These are phyloP conservation scores for Cyprinodon brontotheroides DNA, from an alignment of 2,113 vertebrate genomes.

Conservation along the genomic window DNA sequence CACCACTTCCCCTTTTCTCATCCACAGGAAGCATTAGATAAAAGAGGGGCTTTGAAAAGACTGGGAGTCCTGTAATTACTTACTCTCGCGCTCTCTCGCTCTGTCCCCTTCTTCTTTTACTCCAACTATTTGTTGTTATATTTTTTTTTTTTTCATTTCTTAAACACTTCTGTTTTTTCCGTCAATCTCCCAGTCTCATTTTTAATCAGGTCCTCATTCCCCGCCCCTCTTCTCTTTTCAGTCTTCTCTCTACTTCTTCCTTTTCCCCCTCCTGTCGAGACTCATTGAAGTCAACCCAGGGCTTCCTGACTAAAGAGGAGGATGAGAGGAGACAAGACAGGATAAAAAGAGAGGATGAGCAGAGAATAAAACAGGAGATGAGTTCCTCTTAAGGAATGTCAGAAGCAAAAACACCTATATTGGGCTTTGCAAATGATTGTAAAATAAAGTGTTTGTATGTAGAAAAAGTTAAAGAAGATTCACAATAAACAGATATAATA, in stretches of 20 bases:
- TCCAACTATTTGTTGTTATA: background rate
- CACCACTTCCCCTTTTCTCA: constrained; percentile 43
- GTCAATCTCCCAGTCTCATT: background rate
- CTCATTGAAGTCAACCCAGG: constrained; percentile 66
- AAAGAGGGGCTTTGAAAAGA: constrained; percentile 76
- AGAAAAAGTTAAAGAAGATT: background rate
- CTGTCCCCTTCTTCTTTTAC: constrained; percentile 19
- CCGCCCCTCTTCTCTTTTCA: background rate
- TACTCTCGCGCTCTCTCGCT: constrained; percentile 25
- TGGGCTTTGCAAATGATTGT: background rate
- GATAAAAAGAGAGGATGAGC: constrained; percentile 60
- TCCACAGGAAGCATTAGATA: constrained; percentile 74
- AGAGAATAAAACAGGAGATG: constrained; percentile 58
- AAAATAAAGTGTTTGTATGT: background rate
- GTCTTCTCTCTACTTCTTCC: constrained; percentile 9
- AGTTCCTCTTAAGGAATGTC: constrained; percentile 58
- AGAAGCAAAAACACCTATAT: constrained; percentile 18
- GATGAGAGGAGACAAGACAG: constrained; percentile 55
- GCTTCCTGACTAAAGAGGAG: constrained; percentile 57
- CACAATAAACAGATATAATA: background rate
- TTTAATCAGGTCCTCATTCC: constrained; percentile 5
- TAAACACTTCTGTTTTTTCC: background rate
- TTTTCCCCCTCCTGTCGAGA: constrained; percentile 12
- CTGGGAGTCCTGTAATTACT: constrained; percentile 75
- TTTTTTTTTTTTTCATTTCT: background rate